Base-by-base conservation (phyloP, 2,113 vertebrate genomes). In the Labeo catla region DNA sequence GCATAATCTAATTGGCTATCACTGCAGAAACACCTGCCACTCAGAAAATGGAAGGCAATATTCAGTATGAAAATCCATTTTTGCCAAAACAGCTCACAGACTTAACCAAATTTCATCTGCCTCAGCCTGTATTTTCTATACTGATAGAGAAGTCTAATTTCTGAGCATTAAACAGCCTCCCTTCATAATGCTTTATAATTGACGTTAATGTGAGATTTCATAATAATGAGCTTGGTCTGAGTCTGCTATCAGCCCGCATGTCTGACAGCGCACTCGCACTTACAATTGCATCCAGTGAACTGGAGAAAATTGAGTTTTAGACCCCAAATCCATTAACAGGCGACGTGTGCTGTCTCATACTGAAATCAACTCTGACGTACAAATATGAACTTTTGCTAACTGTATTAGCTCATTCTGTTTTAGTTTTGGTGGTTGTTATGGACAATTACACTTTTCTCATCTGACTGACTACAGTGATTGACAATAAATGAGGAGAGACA, bases 281-380 rank as follows among this genome's bases (percentile, higher is more conserved):
- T 78, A 65, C 68, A 87, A 82, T 88, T 73, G 87, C 76, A 83
- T 12, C 59, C 72, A 85, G 49, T 89, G 84, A 91, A 91, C 90
- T 88, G 73, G 81, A 89, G 83, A 90, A 86, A 92, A 74, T 79
- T 39, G 59, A 86, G 91, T 88, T 68, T 83, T 57, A 89, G 79
- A 88, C 89, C 87, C 86, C 83, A 92, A 93, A 93, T 86, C 89
- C 89, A 91, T 91, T 92, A 89, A 65, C 84, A 86, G 45, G 68
- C 34, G 0, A 88, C 84, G 34, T 61, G 52, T 57, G 68, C 76
- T 52, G 28, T 78, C 73, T 84, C 63, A 23, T 84, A 13, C 70
- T 63, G 23, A 45, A 84, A 63, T 68, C 52, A 0, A 36, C 59
- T 81, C 78, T 34, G 43, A 66, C 82, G 28, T 21, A 59, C 13